Evolutionary conservation across 64 coral and sea anemone genomes (phyloP).

Genomic region (Stichodactyla mertensii): DNA sequence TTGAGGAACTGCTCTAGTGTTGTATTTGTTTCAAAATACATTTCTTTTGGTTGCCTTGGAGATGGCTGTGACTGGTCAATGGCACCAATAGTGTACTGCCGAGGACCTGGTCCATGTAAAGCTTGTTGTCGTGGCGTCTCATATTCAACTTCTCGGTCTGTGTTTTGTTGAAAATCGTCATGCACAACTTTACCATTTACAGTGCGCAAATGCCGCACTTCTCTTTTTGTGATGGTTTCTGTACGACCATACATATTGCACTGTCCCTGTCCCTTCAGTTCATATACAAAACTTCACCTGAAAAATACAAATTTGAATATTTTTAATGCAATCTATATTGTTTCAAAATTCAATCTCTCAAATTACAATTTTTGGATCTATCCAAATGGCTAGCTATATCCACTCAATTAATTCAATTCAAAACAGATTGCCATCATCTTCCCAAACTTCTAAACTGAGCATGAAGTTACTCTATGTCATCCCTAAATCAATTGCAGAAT

Average conservation of each 20-base stretch:
- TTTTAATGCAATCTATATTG: too few species aligned
- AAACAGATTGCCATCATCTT: too few species aligned
- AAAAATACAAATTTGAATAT: not conserved
- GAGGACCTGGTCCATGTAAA: not conserved
- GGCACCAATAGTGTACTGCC: slow-evolving; percentile 20
- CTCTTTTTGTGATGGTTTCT: slow-evolving; percentile 66
- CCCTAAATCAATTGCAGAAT: too few species aligned
- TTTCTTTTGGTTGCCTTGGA: slow-evolving; percentile 38
- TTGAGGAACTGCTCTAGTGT: not conserved
- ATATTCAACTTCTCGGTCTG: slow-evolving; percentile 51
- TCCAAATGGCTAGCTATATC: too few species aligned
- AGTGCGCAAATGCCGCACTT: slow-evolving; percentile 61
- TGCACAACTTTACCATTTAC: slow-evolving; percentile 60
- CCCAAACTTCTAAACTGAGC: too few species aligned
- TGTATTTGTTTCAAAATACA: slow-evolving; percentile 35
- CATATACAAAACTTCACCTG: not conserved
- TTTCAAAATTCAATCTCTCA: too few species aligned
- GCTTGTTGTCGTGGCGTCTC: slow-evolving; percentile 10
- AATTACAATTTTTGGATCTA: too few species aligned
- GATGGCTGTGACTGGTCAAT: slow-evolving; percentile 14
- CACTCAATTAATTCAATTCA: too few species aligned
- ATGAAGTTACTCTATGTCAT: too few species aligned
- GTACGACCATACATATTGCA: slow-evolving; percentile 22
- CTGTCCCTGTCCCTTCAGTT: not conserved
- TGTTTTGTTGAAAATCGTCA: slow-evolving; percentile 27